These are phyloP conservation scores for Pan paniscus DNA, from an alignment of 2,113 vertebrate species.

Conservation along the genomic window DNA sequence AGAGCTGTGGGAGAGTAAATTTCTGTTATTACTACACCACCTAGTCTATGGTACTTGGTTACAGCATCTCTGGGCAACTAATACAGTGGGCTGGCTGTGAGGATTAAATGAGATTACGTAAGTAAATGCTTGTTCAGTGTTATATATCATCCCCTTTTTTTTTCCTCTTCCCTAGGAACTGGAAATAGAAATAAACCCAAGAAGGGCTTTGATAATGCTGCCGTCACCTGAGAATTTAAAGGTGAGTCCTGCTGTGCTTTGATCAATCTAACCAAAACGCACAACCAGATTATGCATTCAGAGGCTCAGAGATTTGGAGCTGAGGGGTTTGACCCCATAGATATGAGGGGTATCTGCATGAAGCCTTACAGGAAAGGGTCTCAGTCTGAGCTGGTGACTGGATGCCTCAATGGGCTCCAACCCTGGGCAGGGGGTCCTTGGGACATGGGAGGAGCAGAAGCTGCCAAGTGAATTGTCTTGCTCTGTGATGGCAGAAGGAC, in stretches of 20 bases:
- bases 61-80: not conserved
- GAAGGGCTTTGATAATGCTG: not conserved
- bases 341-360: not conserved
- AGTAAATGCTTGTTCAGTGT: not conserved
- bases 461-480: not conserved
- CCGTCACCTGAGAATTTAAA: not conserved
- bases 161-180: not conserved
- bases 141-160: not conserved
- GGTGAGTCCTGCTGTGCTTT: rapidly evolving
- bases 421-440: not conserved
- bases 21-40: not conserved
- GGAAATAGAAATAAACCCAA: not conserved
- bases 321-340: not conserved
- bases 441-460: not conserved
- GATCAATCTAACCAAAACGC: not conserved
- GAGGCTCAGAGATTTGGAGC: not conserved
- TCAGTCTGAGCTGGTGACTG: not conserved
- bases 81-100: not conserved
- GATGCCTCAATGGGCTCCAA: not conserved
- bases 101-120: not conserved
- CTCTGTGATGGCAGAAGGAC: not conserved
- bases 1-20: not conserved
- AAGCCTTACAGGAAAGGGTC: rapidly evolving
- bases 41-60: too few relatives aligned
- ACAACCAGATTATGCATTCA: too few relatives aligned